Base-by-base conservation (phyloP, 2,888 invertebrate species). In the Limenitis arthemis region DNA sequence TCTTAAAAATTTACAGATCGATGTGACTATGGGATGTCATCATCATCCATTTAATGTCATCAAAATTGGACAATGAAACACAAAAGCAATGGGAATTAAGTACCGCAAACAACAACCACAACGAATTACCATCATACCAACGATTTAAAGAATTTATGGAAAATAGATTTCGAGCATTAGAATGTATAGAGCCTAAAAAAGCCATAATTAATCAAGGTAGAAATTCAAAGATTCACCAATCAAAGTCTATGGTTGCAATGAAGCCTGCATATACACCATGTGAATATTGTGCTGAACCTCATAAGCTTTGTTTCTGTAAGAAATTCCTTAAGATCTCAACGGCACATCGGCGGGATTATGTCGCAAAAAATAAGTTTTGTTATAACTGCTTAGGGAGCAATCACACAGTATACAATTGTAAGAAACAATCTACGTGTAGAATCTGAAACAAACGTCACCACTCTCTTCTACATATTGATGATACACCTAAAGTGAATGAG, bases 61-160 rank as follows among this genome's bases (percentile, higher is more conserved):
- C 49, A 6, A 62, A 62, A 40, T 39, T 61, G 12, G 61, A 64
- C 38, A 40, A 28, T 5, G 61, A 62, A 51, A 50, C 61, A 28
- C 58, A 56, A 39, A 62, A 56, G 40, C 47, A 47, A 34, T 62
- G 59, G 61, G 61, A 62, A 44, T 55, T 62, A 43, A 39, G 28
- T 12, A 28, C 39, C 6, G 20, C 12, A 12, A 39, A 39, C 20
- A 28, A 12, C 4, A 20, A 39, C 6, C 8, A 12, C 12, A 28
- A 39, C 12, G 39, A 6, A 8, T 39, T 39, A 28, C 61, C 58
- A 8, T 49, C 50, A 8, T 59, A 33, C 11, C 20, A 37, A 4
- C 36, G 53, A 12, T 48, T 61, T 12, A 36, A 12, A 5, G 9
- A 8, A 8, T 60, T 50, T 44, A 32, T 63, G 7, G 60, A 61